Base-by-base conservation (phyloP, 2,113 vertebrate genomes). In the Nesospiza acunhae region DNA sequence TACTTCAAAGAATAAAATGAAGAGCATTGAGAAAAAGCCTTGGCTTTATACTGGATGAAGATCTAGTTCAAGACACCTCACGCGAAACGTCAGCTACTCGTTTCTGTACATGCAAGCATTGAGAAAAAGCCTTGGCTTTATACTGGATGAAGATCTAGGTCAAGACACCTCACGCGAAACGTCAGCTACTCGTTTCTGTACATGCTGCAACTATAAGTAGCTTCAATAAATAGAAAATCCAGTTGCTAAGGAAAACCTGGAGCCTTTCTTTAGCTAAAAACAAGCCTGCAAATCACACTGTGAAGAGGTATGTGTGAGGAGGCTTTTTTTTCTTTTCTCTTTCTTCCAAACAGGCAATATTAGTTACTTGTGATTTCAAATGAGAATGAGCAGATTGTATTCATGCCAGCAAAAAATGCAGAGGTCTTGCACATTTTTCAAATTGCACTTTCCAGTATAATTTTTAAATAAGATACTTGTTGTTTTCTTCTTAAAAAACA, bases 381-480 rank as follows among this genome's bases (percentile, higher is more conserved):
- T 87, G 83, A 89, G 74, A 92, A 89, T 0, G 7, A 96, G 88
- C 46, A 93, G 80, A 63, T 22, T 81, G 90, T 84, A 70, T 94
- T 95, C 96, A 97, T 95, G 96, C 97, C 96, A 96, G 95, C 80
- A 95, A 94, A 93, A 95, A 97, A 97, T 87, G 96, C 69, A 97
- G 96, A 98, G 97, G 97, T 98, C 97, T 96, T 75, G 90, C 89
- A 97, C 81, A 73, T 97, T 97, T 95, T 97, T 95, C 87, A 97
- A 97, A 98, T 98, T 98, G 98, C 98, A 98, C 97, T 97, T 98
- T 98, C 98, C 98, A 98, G 98, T 98, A 98, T 97, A 87, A 63
- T 95, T 97, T 98, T 98, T 98, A 98, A 98, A 98, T 98, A 98
- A 98, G 56, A 90, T 94, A 97, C 90, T 94, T 96, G 93, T 96